Conservation (phyloP, 2,888 invertebrate genomes). For the Protodeltote pygarga region DNA sequence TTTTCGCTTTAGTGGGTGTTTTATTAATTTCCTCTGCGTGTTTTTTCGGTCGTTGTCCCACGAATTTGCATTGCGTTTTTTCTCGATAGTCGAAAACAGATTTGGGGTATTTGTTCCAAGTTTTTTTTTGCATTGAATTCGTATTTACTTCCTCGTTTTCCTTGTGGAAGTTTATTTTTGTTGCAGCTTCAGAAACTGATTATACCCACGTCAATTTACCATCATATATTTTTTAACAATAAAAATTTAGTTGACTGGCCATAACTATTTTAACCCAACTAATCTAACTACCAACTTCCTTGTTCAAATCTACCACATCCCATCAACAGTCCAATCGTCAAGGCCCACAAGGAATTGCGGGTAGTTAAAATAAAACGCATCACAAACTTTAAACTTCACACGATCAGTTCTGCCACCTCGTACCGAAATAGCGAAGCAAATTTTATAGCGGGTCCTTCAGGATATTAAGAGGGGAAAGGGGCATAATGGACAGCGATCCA, state of each 20-base stretch:
- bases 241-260: no score
- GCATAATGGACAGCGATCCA: slow-evolving; percentile 74
- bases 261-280: neutral
- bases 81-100: slow-evolving; percentile 72
- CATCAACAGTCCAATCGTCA: slow-evolving; percentile 36
- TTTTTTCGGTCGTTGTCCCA: slow-evolving; percentile 54
- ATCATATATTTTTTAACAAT: no score
- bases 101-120: slow-evolving; percentile 52
- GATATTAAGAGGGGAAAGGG: slow-evolving; percentile 70
- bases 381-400: slow-evolving; percentile 58
- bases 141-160: slow-evolving; percentile 1
- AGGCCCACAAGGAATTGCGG: slow-evolving; percentile 9
- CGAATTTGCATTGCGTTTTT: slow-evolving; percentile 49
- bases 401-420: slow-evolving; percentile 62
- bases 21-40: slow-evolving; percentile 78
- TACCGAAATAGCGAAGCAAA: slow-evolving; percentile 62
- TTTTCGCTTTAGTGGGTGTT: slow-evolving; percentile 83
- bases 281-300: neutral
- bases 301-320: neutral
- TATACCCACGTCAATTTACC: no score
- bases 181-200: no score
- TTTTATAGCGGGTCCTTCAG: slow-evolving; percentile 71
- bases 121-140: slow-evolving; percentile 19
- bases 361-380: slow-evolving; percentile 44
- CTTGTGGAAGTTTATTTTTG: neutral